Base-by-base conservation (phyloP, 2,113 vertebrate genomes). In the Puffinus mauretanicus region DNA sequence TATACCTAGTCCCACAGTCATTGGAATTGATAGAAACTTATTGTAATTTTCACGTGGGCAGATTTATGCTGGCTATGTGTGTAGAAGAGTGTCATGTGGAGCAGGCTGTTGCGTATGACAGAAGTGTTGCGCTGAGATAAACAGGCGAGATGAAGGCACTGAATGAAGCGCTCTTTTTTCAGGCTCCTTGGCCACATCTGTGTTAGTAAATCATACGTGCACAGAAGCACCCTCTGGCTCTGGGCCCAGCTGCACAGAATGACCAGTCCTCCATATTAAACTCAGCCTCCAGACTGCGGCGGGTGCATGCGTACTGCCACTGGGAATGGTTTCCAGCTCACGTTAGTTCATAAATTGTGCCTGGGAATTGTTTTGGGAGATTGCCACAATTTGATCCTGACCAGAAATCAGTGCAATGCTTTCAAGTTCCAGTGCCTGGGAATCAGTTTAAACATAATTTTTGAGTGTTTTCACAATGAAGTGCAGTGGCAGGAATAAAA, bases 241-340 rank as follows among this genome's bases (percentile, higher is more conserved):
- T 0, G 2, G 77, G 60, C 34, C 25, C 29, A 26, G 16, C 36
- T 42, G 30, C 3, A 1, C 9, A 5, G 16, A 32, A 30, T 64
- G 65, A 67, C 24, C 34, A 47, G 54, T 30, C 21, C 8, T 79
- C 36, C n/a, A 7, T 82, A 6, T 36, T 57, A 44, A 67, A 73
- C 29, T 54, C n/a, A 54, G 30, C 9, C 38, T 78, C 38, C 66
- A 38, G 26, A 47, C 30, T 3, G 1, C 0, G 1, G 12, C 0
- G 1, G 5, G 9, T 38, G 6, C 24, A 12, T 7, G 10, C 0
- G 3, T 32, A 6, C 24, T 61, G 40, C 14, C 14, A 14, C 30
- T 54, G 16, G 46, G 30, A 76, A 76, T 20, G 20, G 32, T 20
- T 66, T 76, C 64, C 52, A 38, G 40, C 57, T 77, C n/a, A 6